phyloP scores from a whole-genome alignment of 2,113 vertebrate genomes.

The Uropsilus gracilis region DNA sequence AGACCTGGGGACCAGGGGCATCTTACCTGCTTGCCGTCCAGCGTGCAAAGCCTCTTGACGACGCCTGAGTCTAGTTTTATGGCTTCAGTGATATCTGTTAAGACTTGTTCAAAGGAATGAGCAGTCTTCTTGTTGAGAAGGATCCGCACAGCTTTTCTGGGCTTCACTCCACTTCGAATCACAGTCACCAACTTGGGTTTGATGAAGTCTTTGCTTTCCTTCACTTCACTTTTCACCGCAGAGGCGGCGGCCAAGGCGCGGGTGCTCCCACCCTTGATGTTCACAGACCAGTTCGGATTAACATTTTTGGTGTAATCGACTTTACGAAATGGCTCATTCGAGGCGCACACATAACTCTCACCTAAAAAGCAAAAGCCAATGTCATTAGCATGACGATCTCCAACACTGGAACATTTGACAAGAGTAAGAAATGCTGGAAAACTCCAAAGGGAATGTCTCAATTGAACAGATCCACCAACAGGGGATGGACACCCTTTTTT shows the following conservation, averaged over 20 bases:
- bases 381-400: neutral
- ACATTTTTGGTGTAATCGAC: conserved; percentile 97
- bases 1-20: neutral
- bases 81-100: conserved; percentile 98
- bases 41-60: conserved; percentile 95
- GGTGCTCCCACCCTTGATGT: conserved; percentile 88
- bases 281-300: conserved; percentile 98
- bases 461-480: neutral
- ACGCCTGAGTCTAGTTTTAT: conserved; percentile 98
- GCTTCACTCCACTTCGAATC: conserved; percentile 97
- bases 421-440: neutral
- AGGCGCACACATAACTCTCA: conserved; percentile 98
- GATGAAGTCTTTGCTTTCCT: conserved; percentile 96
- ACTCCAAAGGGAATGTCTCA: neutral
- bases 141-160: conserved; percentile 96
- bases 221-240: conserved; percentile 88
- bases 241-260: conserved; percentile 90
- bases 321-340: conserved; percentile 94
- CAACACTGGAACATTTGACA: accelerated
- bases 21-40: conserved; percentile 97
- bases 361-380: conserved; percentile 84
- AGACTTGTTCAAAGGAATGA: conserved; percentile 98
- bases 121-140: conserved; percentile 99
- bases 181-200: conserved; percentile 98
- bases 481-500: neutral